A percentile compares a stretch with the other conserved stretches of the same genome.
Conservation (phyloP, 92 coral and sea anemone species). For the Porites cylindrica region DNA sequence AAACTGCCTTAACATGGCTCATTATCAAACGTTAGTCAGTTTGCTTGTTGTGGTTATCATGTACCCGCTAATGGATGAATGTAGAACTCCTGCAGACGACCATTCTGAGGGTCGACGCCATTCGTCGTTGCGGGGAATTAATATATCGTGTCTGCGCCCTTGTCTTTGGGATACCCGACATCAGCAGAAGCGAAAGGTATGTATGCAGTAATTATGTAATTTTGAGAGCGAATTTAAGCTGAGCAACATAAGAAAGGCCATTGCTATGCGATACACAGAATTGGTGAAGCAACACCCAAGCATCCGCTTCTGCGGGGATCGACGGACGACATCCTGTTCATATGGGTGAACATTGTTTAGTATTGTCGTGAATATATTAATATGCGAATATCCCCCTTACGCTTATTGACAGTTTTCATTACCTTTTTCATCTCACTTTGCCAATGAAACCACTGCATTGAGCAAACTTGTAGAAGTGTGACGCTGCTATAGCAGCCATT, state of each 20-base stretch:
- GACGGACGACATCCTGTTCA: neutral
- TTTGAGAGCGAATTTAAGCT: too few relatives aligned
- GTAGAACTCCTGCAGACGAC: constrained; percentile 1
- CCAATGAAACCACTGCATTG: neutral
- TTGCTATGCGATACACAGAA: too few relatives aligned
- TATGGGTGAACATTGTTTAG: neutral
- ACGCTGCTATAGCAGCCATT: neutral
- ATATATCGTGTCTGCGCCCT: constrained; percentile 14
- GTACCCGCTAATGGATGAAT: neutral
- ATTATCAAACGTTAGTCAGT: neutral
- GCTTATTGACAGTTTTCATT: neutral
- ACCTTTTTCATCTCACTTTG: neutral
- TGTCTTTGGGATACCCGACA: neutral
- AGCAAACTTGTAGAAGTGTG: neutral
- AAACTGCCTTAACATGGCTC: neutral
- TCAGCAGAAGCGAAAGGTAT: constrained; percentile 14
- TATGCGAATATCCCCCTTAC: neutral
- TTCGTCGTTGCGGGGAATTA: neutral
- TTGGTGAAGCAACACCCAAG: neutral
- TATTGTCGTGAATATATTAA: neutral
- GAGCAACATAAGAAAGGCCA: neutral
- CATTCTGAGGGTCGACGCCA: neutral
- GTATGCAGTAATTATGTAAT: neutral
- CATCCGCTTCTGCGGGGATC: neutral
- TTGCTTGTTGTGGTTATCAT: neutral